These are phyloP conservation scores for Chymomyza fuscimana DNA, from an alignment of 2,888 invertebrate genomes.

Conservation along the genomic window DNA sequence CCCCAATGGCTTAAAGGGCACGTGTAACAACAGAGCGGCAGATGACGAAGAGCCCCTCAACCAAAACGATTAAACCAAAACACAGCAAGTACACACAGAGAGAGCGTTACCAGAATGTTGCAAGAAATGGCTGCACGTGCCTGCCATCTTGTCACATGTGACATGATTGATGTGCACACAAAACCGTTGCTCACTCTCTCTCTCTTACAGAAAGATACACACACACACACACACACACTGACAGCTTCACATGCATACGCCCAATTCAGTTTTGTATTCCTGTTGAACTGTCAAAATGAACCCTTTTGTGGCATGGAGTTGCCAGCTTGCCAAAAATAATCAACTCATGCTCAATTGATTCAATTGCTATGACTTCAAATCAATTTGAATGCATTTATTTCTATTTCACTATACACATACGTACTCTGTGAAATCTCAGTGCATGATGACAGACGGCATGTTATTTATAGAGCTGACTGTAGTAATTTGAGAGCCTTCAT, in stretches of 20 bases:
- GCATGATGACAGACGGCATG: not conserved
- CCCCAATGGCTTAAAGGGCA: not conserved
- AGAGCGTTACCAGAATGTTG: not conserved
- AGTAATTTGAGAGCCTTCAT: not conserved
- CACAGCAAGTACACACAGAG: not conserved
- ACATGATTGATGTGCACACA: not conserved
- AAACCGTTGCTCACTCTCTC: not conserved
- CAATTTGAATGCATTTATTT: not conserved
- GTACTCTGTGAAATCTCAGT: not conserved
- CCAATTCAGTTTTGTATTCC: not conserved
- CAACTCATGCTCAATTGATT: not conserved
- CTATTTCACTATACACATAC: not conserved
- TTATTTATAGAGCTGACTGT: not conserved
- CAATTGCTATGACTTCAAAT: not conserved
- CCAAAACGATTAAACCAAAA: not conserved
- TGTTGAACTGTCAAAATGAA: not conserved
- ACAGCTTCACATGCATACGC: not conserved
- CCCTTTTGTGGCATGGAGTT: not conserved
- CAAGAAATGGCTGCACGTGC: not conserved
- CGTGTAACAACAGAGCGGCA: not conserved
- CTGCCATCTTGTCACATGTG: not conserved
- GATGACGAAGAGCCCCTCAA: not conserved
- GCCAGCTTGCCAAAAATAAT: not conserved
- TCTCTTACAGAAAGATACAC: too few species aligned
- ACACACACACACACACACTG: not conserved